Conservation (phyloP, 37 sponge, comb jelly and placozoan species). For the Lycopodina hypogea region DNA sequence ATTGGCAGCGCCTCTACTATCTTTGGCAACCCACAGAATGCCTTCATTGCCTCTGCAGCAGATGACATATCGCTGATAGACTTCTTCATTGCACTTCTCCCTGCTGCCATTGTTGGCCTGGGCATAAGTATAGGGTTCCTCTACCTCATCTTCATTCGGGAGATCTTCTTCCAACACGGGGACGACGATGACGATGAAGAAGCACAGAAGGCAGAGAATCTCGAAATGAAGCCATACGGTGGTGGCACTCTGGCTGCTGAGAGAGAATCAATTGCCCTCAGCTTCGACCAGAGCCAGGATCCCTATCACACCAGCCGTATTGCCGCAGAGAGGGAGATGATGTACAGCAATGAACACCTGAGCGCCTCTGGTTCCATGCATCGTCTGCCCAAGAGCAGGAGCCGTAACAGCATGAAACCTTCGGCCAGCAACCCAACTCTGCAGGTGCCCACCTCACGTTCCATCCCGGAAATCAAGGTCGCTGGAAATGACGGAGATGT, state of each 20-base stretch:
- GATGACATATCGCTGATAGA: conserved; percentile 40
- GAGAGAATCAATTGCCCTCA: conserved; percentile 52
- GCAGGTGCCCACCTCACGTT: not conserved
- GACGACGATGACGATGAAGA: conserved; percentile 33
- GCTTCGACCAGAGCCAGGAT: conserved; percentile 62
- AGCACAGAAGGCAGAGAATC: conserved; percentile 7
- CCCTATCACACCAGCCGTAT: conserved; percentile 51
- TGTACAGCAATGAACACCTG: conserved; percentile 50
- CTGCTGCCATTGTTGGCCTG: conserved; percentile 66
- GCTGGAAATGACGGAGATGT: conserved; percentile 16
- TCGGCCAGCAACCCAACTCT: conserved; percentile 27
- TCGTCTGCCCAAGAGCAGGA: conserved; percentile 13
- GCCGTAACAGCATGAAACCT: conserved; percentile 17
- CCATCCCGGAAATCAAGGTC: conserved; percentile 48
- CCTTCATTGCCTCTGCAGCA: conserved; percentile 77
- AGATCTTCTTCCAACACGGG: conserved; percentile 17
- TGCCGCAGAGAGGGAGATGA: conserved; percentile 52
- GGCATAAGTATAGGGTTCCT: conserved; percentile 50
- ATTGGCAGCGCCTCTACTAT: conserved; percentile 89
- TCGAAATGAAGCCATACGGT: not conserved
- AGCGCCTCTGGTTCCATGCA: conserved; percentile 24
- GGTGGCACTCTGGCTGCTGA: conserved; percentile 42
- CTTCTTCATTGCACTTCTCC: conserved; percentile 68
- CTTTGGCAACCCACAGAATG: conserved; percentile 90
- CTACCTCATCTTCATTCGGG: conserved; percentile 49